phyloP scores from a whole-genome alignment of 2,797 vertebrate genomes.

The Peromyscus melanophrys region DNA sequence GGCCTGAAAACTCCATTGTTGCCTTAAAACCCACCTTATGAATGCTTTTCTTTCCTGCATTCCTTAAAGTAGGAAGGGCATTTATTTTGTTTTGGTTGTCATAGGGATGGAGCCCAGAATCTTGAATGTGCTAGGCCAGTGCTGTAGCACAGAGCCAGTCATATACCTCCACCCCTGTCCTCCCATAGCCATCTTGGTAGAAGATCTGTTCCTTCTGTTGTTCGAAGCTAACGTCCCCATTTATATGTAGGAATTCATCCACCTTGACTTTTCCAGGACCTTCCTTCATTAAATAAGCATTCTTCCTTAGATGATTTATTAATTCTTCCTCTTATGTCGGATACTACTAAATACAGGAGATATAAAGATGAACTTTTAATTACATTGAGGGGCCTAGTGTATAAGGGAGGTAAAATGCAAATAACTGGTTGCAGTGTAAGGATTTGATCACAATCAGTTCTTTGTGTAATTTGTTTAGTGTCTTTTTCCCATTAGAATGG shows the following conservation, averaged over 20 bases:
- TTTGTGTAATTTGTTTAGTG: slow-evolving; percentile 19
- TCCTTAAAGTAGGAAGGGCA: neutral
- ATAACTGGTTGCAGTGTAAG: neutral
- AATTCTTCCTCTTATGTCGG: neutral
- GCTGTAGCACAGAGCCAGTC: neutral
- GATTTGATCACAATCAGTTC: neutral
- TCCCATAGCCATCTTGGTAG: neutral
- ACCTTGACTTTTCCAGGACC: neutral
- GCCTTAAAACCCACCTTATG: neutral
- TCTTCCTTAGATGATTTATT: slow-evolving; percentile 20
- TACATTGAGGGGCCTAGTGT: neutral
- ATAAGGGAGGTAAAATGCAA: neutral
- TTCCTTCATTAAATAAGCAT: slow-evolving; percentile 18
- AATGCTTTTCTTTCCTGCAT: neutral
- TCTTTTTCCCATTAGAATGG: neutral
- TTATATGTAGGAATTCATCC: neutral
- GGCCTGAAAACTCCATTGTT: neutral
- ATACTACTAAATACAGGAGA: neutral
- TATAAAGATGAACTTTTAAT: neutral
- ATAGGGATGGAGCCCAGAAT: neutral
- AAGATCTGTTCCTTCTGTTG: neutral
- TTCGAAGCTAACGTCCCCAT: neutral
- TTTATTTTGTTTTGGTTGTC: neutral
- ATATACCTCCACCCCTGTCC: neutral
- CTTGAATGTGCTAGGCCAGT: neutral